phyloP scores from a whole-genome alignment of 2,113 vertebrate species.

The Engystomops pustulosus region DNA sequence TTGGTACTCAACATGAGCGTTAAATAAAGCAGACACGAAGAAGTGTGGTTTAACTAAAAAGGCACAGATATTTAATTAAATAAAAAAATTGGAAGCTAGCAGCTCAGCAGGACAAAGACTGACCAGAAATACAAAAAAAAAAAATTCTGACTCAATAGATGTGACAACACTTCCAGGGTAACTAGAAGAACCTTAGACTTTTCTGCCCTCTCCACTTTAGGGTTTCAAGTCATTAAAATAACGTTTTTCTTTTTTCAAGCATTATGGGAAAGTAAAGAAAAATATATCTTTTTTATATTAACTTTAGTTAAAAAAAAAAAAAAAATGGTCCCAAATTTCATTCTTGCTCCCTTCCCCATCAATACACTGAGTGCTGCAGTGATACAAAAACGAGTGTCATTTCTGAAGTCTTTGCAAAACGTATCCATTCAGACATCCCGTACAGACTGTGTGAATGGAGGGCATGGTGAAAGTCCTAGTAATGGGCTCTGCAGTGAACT shows the following conservation, averaged over 20 bases:
- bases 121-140: not conserved
- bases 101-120: not conserved
- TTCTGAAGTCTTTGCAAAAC: conserved; percentile 16
- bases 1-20: not conserved
- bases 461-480: conserved; percentile 21
- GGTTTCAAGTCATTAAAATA: too few species aligned
- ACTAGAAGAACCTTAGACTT: too few species aligned
- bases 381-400: not conserved
- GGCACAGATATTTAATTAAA: not conserved
- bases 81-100: not conserved
- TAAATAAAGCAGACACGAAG: not conserved
- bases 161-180: not conserved
- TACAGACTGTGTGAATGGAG: not conserved
- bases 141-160: not conserved
- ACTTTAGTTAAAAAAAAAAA: not conserved
- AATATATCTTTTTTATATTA: not conserved
- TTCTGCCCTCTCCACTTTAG: too few species aligned
- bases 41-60: not conserved
- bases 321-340: not conserved
- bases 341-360: not conserved
- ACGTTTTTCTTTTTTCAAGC: too few species aligned
- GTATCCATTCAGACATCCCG: conserved; percentile 2
- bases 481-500: conserved; percentile 9
- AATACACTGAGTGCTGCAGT: conserved; percentile 19
- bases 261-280: not conserved